Base-by-base conservation (phyloP, 2,113 vertebrate genomes). In the Cyanocitta stelleri region DNA sequence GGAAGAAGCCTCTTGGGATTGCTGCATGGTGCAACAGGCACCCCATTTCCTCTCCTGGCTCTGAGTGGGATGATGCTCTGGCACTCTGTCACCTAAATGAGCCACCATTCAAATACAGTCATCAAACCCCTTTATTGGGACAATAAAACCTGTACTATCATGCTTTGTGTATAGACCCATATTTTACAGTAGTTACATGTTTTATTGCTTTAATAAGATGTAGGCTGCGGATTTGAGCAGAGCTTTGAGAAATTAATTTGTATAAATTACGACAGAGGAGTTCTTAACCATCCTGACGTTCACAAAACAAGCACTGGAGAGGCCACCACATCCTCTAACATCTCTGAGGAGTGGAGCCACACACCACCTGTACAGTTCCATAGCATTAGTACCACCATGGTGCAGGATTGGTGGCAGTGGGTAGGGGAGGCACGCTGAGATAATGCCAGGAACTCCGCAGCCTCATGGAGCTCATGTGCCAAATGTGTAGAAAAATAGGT, bases 171-270 rank as follows among this genome's bases (percentile, higher is more conserved):
- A 95, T 46, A 87, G 69, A 90, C 75, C 37, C 48, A 21, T 81
- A 94, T 77, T 96, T 93, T 89, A 97, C 81, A n/a, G 43, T 52
- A 79, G 94, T 92, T 93, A 93, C 58, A 10, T 94, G 93, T 96
- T 97, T 96, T 97, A 97, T 85, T 77, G 79, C 87, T 96, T 97
- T 97, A 97, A 97, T 97, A 97, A 97, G 87, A 96, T 76, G 93
- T 20, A 1, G 73, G 66, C 33, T 89, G 63, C n/a, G 39, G 76
- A 85, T 92, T 64, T 79, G 49, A 93, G 79, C 16, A 2, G 76
- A 62, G 49, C 77, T 92, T 95, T 90, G 89, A 10, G 0, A 92
- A 96, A 85, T 88, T 96, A 66, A 85, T 94, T 89, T 93, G 71
- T 89, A 58, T 78, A 91, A 96, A 95, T 89, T 86, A 89, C 77